Base-by-base conservation (phyloP, 2,113 vertebrate genomes). In the Ochotona princeps region DNA sequence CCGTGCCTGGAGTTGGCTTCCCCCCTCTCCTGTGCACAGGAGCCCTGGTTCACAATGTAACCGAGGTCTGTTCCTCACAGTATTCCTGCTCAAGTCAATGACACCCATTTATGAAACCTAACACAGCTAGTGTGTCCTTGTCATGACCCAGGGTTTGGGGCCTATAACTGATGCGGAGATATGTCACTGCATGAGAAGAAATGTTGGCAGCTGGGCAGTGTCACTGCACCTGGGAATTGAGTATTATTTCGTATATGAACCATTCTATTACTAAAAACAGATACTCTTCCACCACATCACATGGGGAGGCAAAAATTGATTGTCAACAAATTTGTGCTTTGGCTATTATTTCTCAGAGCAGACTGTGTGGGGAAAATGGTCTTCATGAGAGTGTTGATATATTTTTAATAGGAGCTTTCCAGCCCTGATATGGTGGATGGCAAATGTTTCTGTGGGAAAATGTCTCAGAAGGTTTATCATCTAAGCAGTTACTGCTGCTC, bases 281-380 rank as follows among this genome's bases (percentile, higher is more conserved):
- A 81, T 87, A 67, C 32, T 86, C 93, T 83, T 67, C 57, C 51
- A 28, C 28, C 12, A 78, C 83, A 60, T 74, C 96, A 82, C 63
- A 54, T 0, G 12, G 65, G 91, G 94, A 95, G 97, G 72, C 49
- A 96, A 93, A 86, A 95, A 96, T 95, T 90, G 93, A 96, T 88
- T 93, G 91, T 89, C 83, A 96, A 92, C 92, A 96, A 79, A 93
- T 95, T 14, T 87, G 28, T 84, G 70, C 83, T 38, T 95, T 75
- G 91, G 89, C 83, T 96, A 54, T 57, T 92, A 87, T 75, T 92
- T 73, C 86, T 66, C 69, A 86, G 92, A 91, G 66, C 82, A 94
- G 93, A 92, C 92, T 94, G 88, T 38, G 67, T 69, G 61, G 86
- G 91, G 85, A 82, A 81, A 96, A 69, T 66, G 13, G 76, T 67